phyloP scores from a whole-genome alignment of 2,797 vertebrate genomes.

The Pyrocephalus nanus region DNA sequence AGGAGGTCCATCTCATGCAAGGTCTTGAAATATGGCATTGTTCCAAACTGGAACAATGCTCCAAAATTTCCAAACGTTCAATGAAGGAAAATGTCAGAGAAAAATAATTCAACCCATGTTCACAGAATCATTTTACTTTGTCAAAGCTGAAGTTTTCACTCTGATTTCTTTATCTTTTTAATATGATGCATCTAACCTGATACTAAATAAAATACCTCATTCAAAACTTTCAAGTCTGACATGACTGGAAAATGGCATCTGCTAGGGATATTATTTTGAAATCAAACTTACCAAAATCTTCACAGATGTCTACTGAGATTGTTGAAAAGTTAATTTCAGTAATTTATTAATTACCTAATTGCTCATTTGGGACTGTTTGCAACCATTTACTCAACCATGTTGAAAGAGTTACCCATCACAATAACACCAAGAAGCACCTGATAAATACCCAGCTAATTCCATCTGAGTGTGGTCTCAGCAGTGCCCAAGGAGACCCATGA shows the following conservation, averaged over 20 bases:
- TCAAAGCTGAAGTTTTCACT: not conserved
- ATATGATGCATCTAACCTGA: not conserved
- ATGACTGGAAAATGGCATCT: not conserved
- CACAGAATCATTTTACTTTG: not conserved
- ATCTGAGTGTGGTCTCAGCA: not conserved
- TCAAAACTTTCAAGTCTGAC: not conserved
- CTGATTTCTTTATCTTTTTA: not conserved
- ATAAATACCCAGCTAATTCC: fast-evolving
- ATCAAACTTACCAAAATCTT: not conserved
- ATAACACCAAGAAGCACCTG: not conserved
- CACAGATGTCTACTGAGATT: not conserved
- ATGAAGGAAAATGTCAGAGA: not conserved
- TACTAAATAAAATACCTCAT: not conserved
- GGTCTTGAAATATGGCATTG: not conserved
- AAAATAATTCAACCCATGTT: not conserved
- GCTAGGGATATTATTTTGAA: not conserved
- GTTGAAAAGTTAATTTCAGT: not conserved
- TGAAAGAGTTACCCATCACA: not conserved
- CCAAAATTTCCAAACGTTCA: not conserved
- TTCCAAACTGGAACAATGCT: not conserved
- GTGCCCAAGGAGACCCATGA: not conserved
- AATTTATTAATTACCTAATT: not conserved
- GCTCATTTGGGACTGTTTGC: not conserved
- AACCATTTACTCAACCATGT: not conserved
- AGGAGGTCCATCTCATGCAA: not conserved